Percentiles rank a stretch among this genome's conserved stretches.
These are phyloP conservation scores for Orthochromis indermauri DNA, from an alignment of 2,113 vertebrate genomes.

Conservation along the genomic window DNA sequence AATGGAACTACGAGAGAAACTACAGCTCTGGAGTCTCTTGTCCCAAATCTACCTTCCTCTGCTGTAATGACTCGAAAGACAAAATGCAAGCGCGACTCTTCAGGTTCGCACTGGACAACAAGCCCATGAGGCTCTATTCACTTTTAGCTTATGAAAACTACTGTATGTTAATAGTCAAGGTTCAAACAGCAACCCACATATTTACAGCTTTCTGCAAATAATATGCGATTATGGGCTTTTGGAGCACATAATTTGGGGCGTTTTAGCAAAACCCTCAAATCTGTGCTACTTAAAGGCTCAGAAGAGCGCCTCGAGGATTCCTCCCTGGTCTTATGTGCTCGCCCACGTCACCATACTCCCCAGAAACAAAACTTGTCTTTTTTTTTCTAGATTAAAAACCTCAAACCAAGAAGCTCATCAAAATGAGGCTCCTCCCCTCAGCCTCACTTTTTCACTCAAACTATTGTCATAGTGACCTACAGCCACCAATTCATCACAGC, in stretches of 20 bases:
- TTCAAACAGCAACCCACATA: conserved; percentile 34
- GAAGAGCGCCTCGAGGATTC: conserved; percentile 26
- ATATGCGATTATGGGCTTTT: conserved; percentile 44
- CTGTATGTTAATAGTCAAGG: neutral
- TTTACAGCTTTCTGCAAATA: conserved; percentile 18
- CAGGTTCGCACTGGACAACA: neutral
- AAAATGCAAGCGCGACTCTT: neutral
- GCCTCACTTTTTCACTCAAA: conserved; percentile 8
- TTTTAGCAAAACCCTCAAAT: conserved; percentile 51
- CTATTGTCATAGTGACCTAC: conserved; percentile 63
- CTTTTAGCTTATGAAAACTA: neutral
- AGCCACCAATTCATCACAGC: conserved; percentile 63
- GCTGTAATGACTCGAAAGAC: neutral
- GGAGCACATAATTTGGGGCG: conserved; percentile 10
- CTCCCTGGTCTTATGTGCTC: conserved; percentile 4
- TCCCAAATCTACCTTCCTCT: neutral
- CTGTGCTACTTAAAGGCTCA: conserved; percentile 60
- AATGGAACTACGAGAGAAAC: neutral
- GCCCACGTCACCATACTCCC: conserved; percentile 28
- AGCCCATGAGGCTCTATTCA: neutral
- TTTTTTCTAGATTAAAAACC: neutral
- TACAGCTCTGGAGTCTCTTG: neutral
- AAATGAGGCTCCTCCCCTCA: neutral
- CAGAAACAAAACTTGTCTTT: conserved; percentile 2
- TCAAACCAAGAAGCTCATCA: neutral